Base-by-base conservation (phyloP, 2,797 vertebrate genomes). In the Microchirus variegatus region DNA sequence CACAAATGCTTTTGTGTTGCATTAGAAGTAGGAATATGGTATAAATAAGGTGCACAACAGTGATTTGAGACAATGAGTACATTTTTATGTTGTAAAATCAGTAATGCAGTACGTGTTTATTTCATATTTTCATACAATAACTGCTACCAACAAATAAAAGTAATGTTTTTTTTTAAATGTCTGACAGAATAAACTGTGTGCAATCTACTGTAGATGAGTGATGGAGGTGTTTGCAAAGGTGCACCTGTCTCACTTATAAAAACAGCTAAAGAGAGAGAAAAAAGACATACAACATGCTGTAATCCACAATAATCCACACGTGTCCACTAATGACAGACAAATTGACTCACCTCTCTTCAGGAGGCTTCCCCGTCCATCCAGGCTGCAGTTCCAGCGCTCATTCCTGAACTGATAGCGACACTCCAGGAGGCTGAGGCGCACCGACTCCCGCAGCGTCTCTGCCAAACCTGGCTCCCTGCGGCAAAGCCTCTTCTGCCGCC, bases 351-450 rank as follows among this genome's bases (percentile, higher is more conserved):
- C 96, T 96, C 96, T 93, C 81, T 99, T 98, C 62, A 99, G 91
- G 54, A 99, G 95, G 64, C 95, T 95, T 0, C 92, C 95, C 10
- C 96, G 90, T 17, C 96, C 98, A 67, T 98, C 96, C 91, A 98
- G 89, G 55, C 96, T 98, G 90, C 98, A 99, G 89, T 99, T 99
- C 98, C 98, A 99, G 86, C 98, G 96, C 86, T 99, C 98, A 0
- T 93, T 95, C 63, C 94, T 93, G 76, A 99, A 97, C 81, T 99
- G 98, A 73, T 95, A 95, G 56, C 96, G 96, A 75, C 98, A 99
- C 84, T 99, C 98, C 2, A 96, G 70, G 53, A 97, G 81, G 42
- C 97, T 95, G 3, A 99, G 94, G 42, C 95, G 95, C 66, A 96
- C 92, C 0, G 97, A 97, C 3, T 99, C 98, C 18, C 95, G 90